Percentiles rank a stretch among this genome's conserved stretches.
phyloP scores from a whole-genome alignment of 1,140 invertebrate genomes.

The Drosophila tani region DNA sequence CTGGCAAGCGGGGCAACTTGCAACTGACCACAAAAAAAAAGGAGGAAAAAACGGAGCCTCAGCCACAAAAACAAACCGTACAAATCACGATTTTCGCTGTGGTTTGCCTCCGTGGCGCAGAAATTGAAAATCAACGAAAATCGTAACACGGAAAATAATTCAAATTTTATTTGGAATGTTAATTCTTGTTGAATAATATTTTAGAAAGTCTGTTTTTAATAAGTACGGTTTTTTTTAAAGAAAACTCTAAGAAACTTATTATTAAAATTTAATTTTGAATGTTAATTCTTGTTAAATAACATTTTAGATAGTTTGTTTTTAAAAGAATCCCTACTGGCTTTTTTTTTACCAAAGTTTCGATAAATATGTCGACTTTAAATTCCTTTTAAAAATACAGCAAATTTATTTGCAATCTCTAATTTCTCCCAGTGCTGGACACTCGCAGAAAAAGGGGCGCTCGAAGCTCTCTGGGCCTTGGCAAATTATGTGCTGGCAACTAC shows the following conservation, averaged over 20 bases:
- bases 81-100: conserved; percentile 77
- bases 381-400: not conserved
- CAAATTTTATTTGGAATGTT: too few relatives aligned
- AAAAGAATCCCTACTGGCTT: too few relatives aligned
- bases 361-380: not conserved
- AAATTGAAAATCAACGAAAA: conserved; percentile 67
- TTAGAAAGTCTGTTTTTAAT: too few relatives aligned
- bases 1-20: conserved; percentile 49
- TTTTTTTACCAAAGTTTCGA: not conserved
- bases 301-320: too few relatives aligned
- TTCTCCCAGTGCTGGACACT: conserved; percentile 25
- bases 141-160: conserved; percentile 12
- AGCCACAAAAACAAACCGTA: conserved; percentile 72
- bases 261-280: too few relatives aligned
- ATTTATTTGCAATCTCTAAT: not conserved
- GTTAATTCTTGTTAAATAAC: too few relatives aligned
- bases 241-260: too few relatives aligned
- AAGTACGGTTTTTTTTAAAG: not conserved
- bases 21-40: conserved; percentile 74
- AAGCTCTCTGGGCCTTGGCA: conserved; percentile 68
- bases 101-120: conserved; percentile 47
- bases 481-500: conserved; percentile 83
- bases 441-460: conserved; percentile 54
- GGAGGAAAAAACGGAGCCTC: conserved; percentile 43
- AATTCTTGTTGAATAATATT: too few relatives aligned